A percentile compares a stretch with the other conserved stretches of the same genome.
These are phyloP conservation scores for Exephanes ischioxanthus DNA, from an alignment of 2,888 invertebrate species.

Conservation along the genomic window DNA sequence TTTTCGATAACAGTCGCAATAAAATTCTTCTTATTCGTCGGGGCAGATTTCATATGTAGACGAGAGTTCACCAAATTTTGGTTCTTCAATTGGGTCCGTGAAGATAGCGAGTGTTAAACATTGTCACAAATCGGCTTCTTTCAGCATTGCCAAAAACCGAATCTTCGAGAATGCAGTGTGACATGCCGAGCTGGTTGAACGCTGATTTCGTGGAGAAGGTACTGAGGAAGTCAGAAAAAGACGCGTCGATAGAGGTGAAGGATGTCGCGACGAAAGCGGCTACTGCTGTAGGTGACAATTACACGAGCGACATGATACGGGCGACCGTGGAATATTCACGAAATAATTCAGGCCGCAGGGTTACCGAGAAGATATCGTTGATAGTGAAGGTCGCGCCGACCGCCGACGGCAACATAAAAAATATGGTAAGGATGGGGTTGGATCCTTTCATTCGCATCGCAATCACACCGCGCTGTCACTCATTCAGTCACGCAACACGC, in stretches of 20 bases:
- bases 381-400: constrained; percentile 83
- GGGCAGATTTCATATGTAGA: no score
- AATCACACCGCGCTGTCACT: constrained; percentile 6
- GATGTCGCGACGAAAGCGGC: constrained; percentile 77
- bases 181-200: constrained; percentile 77
- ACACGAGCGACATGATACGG: constrained; percentile 82
- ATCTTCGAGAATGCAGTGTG: neutral
- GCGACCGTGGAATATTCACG: constrained; percentile 72
- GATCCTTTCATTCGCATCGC: neutral
- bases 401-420: constrained; percentile 82
- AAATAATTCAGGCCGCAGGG: constrained; percentile 60
- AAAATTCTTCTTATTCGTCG: no score
- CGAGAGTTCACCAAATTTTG: no score
- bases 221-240: constrained; percentile 75
- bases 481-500: neutral
- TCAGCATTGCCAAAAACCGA: neutral
- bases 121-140: neutral
- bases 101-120: neutral
- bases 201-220: constrained; percentile 76
- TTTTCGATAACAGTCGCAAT: no score
- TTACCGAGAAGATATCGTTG: constrained; percentile 75
- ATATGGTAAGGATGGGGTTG: constrained; percentile 72
- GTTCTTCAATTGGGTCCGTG: no score
- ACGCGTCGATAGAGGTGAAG: constrained; percentile 76
- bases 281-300: constrained; percentile 82